These are phyloP conservation scores for Dinocampus coccinellae DNA, from an alignment of 2,888 invertebrate genomes.

Conservation along the genomic window DNA sequence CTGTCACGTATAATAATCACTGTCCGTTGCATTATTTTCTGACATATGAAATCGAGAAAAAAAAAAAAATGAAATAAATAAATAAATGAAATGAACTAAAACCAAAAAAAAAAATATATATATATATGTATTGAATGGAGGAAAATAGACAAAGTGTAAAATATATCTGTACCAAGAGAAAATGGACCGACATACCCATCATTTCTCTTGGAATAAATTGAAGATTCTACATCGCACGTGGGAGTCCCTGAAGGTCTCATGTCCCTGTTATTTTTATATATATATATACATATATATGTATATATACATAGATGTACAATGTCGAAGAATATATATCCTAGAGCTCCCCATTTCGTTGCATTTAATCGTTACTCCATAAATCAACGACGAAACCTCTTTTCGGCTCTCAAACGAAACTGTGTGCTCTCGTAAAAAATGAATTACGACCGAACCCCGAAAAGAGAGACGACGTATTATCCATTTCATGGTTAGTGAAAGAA, in stretches of 20 bases:
- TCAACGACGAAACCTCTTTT: conserved; percentile 49
- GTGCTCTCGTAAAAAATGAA: conserved; percentile 51
- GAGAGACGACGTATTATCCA: conserved; percentile 26
- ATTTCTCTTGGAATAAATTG: not conserved
- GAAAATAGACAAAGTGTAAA: not conserved
- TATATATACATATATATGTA: not conserved
- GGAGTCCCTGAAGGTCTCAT: conserved; percentile 1
- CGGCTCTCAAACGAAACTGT: conserved; percentile 47
- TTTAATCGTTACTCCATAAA: conserved; percentile 51
- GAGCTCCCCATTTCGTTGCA: conserved; percentile 44
- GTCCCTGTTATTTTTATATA: not conserved
- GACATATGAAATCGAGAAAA: not conserved
- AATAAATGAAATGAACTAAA: too few species aligned
- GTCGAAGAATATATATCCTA: conserved; percentile 36
- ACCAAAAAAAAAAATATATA: too few species aligned
- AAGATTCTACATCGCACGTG: conserved; percentile 1
- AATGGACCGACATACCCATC: not conserved
- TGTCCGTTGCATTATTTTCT: not conserved
- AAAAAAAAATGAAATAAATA: too few species aligned
- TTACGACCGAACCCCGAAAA: conserved; percentile 43
- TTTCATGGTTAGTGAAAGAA: conserved; percentile 21
- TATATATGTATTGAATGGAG: too few species aligned
- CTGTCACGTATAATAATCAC: not conserved
- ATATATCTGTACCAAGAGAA: not conserved
- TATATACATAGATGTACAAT: conserved; percentile 35